Evolutionary conservation across 2,888 invertebrate species (phyloP).

Genomic region (Dasypolia templi): DNA sequence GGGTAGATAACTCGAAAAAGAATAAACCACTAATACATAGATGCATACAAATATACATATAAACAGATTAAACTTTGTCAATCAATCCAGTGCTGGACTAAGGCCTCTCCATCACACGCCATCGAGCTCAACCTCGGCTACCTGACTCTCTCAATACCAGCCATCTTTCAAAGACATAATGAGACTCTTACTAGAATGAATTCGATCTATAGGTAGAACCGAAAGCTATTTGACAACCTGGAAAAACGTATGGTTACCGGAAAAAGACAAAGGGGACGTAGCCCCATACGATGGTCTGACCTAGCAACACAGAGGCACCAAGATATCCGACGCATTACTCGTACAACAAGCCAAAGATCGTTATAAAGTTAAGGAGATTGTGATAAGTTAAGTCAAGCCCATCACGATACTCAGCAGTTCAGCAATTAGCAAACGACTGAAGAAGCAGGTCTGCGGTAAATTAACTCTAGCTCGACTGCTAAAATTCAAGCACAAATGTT

Average conservation of each 20-base stretch:
- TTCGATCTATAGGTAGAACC: not conserved
- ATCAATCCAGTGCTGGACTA: not conserved
- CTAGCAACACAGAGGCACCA: not conserved
- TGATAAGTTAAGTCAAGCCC: not conserved
- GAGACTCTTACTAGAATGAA: not conserved
- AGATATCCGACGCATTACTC: not conserved
- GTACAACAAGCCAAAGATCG: not conserved
- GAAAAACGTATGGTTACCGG: not conserved
- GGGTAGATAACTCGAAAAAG: too few species aligned
- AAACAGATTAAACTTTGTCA: too few species aligned
- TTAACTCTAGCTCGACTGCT: not conserved
- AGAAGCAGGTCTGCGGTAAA: not conserved
- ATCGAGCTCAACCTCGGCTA: not conserved
- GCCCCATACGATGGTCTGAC: not conserved
- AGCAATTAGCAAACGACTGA: not conserved
- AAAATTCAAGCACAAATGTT: constrained; percentile 9
- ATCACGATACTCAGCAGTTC: not conserved
- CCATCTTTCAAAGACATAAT: not conserved
- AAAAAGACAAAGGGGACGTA: not conserved
- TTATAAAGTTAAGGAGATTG: not conserved
- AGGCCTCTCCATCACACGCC: not conserved
- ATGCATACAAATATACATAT: too few species aligned
- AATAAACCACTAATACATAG: too few species aligned
- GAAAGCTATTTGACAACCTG: not conserved
- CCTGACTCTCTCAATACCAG: not conserved